Conservation (phyloP, 2,797 vertebrate species). For the Chelidonichthys spinosus region DNA sequence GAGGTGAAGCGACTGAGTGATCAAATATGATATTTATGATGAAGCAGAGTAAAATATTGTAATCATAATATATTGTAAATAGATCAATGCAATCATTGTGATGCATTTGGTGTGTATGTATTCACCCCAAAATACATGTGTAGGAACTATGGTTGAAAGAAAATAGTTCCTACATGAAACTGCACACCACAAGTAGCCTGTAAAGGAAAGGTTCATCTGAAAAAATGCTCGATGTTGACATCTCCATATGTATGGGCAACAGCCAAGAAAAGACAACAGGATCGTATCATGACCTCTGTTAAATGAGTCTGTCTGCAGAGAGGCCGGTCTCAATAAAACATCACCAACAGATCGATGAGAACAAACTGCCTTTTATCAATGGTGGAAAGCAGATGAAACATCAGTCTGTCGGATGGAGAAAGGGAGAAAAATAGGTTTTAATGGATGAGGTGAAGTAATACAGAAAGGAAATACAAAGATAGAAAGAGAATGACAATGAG, state of each 20-base stretch:
- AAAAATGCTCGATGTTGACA: slow-evolving; percentile 11
- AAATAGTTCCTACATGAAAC: too few species aligned
- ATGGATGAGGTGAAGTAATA: slow-evolving; percentile 24
- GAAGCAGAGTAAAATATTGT: neutral
- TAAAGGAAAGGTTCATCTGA: too few species aligned
- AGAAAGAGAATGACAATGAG: slow-evolving; percentile 25
- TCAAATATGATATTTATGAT: neutral
- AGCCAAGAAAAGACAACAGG: slow-evolving; percentile 15
- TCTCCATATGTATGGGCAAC: slow-evolving; percentile 6
- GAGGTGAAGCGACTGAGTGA: too few species aligned
- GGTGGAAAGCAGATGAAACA: slow-evolving; percentile 40
- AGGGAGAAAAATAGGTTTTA: slow-evolving; percentile 10
- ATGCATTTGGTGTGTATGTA: neutral
- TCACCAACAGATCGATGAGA: slow-evolving; percentile 52
- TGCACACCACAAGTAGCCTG: too few species aligned
- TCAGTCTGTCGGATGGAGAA: slow-evolving; percentile 17
- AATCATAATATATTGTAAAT: neutral
- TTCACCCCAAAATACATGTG: neutral
- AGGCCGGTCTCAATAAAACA: slow-evolving; percentile 41
- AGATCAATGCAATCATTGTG: neutral
- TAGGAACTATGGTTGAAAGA: too few species aligned
- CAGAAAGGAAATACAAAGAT: slow-evolving; percentile 1
- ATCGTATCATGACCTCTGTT: slow-evolving; percentile 27
- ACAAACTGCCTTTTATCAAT: slow-evolving; percentile 49
- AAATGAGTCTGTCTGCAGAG: slow-evolving; percentile 39